Base-by-base conservation (phyloP, 1,140 invertebrate species). In the Rhagoletis pomonella region DNA sequence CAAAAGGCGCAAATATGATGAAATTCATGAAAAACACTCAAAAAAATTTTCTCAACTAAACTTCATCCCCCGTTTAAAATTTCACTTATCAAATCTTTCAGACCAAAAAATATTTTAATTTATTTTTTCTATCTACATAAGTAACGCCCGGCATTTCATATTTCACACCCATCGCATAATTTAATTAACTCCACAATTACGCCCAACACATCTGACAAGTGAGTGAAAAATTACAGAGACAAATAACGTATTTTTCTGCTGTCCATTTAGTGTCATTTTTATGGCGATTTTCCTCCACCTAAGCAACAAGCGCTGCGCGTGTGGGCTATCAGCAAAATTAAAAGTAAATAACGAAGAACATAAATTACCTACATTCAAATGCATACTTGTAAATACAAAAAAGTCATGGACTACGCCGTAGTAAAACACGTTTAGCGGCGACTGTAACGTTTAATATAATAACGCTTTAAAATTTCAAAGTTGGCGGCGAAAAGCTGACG, bases 241-340 rank as follows among this genome's bases (percentile, higher is more conserved):
- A 81, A 55, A 10, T 42, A 81, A 19, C 50, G 47, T 17, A 29
- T 10, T 81, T 81, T 81, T 17, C 73, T 29, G 73, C 47, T 81
- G 73, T 81, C 73, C 47, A 81, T 81, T 81, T 55, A 81, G 73
- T 81, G 73, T 81, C 47, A 81, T 55, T 81, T 81, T 81, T 7
- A 58, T 55, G 44, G n/a, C 12, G 6, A 55, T 81, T 81, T 55
- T 50, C 73, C 44, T 55, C n/a, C 73, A 81, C 17, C 73, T n/a
- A 81, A 81, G 73, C 73, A 81, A 47, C 73, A n/a, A 55, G 47
- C 10, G 6, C 3, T 1, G 47, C 50, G 47, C n/a, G 14, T 44
- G 67, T 73, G 67, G 67, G 73, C 9, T 47, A 5, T 58, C 17
- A 55, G 19, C 73, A 81, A 81, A 55, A 47, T 73, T 47, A 47